These are phyloP conservation scores for Blera fallax DNA, from an alignment of 2,888 invertebrate species.

Conservation along the genomic window DNA sequence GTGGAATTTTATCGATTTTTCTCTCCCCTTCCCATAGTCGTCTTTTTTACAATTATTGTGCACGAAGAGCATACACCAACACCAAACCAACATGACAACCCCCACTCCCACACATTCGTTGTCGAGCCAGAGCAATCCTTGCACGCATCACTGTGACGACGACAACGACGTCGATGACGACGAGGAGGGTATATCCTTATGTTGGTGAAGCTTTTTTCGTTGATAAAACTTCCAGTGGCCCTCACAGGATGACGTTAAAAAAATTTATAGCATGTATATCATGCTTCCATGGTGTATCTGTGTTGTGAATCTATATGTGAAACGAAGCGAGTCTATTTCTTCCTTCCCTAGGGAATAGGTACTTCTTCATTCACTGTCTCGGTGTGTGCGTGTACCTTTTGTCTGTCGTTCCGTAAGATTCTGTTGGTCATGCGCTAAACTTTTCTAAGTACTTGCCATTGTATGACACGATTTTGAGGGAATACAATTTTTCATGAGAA, in stretches of 20 bases:
- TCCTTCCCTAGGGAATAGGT: constrained; percentile 54
- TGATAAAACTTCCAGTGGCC: constrained; percentile 71
- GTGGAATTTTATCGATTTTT: constrained; percentile 77
- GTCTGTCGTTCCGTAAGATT: constrained; percentile 21
- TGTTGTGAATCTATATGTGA: constrained; percentile 17
- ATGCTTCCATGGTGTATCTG: background rate
- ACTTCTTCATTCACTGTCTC: background rate
- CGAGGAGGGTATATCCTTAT: background rate
- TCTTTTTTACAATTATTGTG: constrained; percentile 39
- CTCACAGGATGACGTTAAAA: constrained; percentile 62
- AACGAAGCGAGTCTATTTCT: constrained; percentile 28
- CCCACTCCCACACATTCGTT: constrained; percentile 11
- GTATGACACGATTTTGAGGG: constrained; percentile 47
- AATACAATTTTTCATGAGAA: background rate
- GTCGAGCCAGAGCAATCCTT: constrained; percentile 50
- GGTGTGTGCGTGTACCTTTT: constrained; percentile 22
- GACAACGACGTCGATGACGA: constrained; percentile 12
- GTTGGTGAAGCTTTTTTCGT: constrained; percentile 63
- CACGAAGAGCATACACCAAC: constrained; percentile 46
- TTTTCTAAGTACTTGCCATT: constrained; percentile 34
- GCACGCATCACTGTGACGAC: constrained; percentile 63
- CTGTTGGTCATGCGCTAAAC: constrained; percentile 47
- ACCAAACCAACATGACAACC: constrained; percentile 21
- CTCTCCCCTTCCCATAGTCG: background rate
- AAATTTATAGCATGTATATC: constrained; percentile 5